Conservation (phyloP, 2,888 invertebrate genomes). For the Allacma fusca region DNA sequence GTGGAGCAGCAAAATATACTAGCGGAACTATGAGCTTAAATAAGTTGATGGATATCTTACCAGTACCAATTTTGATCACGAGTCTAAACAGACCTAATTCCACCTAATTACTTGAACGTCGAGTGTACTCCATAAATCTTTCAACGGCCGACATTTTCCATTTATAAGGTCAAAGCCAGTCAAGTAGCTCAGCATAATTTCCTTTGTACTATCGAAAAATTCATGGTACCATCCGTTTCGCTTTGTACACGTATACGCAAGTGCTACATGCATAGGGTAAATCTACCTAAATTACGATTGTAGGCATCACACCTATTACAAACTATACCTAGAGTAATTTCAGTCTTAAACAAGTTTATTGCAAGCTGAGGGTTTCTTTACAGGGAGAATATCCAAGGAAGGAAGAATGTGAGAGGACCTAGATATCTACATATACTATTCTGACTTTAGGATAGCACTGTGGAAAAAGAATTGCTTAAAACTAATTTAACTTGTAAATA, state of each 20-base stretch:
- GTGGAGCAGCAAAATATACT: too few species aligned
- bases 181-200: neutral
- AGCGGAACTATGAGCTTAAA: too few species aligned
- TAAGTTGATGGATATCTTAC: too few species aligned
- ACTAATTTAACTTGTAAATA: neutral
- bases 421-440: neutral
- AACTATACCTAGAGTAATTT: neutral
- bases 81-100: too few species aligned
- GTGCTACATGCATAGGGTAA: too few species aligned
- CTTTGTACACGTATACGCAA: neutral
- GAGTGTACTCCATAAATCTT: too few species aligned
- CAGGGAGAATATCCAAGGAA: neutral
- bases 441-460: neutral
- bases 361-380: neutral
- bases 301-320: too few species aligned
- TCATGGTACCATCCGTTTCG: conserved; percentile 12
- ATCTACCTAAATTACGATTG: too few species aligned
- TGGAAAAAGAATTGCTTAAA: too few species aligned
- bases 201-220: neutral
- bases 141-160: neutral
- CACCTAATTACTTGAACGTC: too few species aligned
- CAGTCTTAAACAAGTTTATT: conserved; percentile 1
- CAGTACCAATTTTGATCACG: too few species aligned
- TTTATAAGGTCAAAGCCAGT: neutral
- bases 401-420: neutral